Percentiles rank a stretch among this genome's conserved stretches.
Evolutionary conservation across 2,113 vertebrate species (phyloP).

Genomic region (Nesoenas mayeri): DNA sequence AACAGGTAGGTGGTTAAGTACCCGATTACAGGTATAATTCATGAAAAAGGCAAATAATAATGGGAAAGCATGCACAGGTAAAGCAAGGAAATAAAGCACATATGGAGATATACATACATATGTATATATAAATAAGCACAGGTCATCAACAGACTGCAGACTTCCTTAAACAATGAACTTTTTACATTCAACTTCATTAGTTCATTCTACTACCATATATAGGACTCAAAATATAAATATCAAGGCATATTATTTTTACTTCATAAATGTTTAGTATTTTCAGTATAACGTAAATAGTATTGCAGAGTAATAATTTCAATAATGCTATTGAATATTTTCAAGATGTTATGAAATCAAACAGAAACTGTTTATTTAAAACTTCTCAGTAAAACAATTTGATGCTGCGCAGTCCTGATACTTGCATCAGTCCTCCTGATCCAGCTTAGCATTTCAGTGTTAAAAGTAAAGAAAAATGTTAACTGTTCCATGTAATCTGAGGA

Average conservation of each 20-base stretch:
- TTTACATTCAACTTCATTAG: not conserved
- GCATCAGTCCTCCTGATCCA: not conserved
- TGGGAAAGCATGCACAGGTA: not conserved
- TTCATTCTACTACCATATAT: not conserved
- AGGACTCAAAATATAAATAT: not conserved
- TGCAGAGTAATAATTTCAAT: not conserved
- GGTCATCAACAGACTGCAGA: not conserved
- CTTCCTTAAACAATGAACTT: not conserved
- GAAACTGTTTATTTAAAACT: not conserved
- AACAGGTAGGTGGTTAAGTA: not conserved
- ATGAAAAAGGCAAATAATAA: not conserved
- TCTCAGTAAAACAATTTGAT: not conserved
- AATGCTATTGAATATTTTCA: not conserved
- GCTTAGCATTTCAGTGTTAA: not conserved
- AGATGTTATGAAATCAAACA: not conserved
- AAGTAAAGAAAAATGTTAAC: not conserved
- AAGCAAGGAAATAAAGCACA: not conserved
- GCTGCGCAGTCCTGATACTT: not conserved
- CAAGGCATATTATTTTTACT: not conserved
- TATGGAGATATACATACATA: not conserved
- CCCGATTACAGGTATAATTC: not conserved
- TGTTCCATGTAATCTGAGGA: not conserved
- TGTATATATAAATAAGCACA: not conserved
- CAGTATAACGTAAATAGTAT: not conserved
- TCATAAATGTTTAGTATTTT: not conserved